These are phyloP conservation scores for Ursus arctos DNA, from an alignment of 2,113 vertebrate species.

Conservation along the genomic window DNA sequence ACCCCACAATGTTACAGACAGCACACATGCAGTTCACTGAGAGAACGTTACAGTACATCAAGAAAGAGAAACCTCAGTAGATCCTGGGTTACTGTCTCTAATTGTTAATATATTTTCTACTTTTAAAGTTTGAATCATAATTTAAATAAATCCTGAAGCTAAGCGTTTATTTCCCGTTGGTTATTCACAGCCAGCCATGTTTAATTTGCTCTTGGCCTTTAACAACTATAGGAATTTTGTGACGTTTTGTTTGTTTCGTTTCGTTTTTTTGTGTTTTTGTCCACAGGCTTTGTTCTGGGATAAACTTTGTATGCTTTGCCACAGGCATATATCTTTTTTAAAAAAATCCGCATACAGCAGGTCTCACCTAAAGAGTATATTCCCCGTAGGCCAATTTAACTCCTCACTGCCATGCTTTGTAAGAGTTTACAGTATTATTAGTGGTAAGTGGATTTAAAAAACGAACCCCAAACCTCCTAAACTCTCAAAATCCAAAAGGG, in stretches of 20 bases:
- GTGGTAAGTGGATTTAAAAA: background rate
- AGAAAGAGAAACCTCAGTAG: background rate
- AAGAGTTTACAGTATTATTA: slow-evolving; percentile 12
- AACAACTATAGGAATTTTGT: background rate
- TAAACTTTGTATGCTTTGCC: background rate
- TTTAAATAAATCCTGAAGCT: background rate
- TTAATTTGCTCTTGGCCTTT: slow-evolving; percentile 33
- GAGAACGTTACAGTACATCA: background rate
- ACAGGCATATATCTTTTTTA: background rate
- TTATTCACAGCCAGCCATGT: background rate
- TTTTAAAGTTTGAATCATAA: slow-evolving; percentile 32
- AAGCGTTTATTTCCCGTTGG: slow-evolving; percentile 21
- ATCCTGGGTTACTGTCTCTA: background rate
- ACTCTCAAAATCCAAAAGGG: slow-evolving; percentile 20
- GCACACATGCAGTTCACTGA: background rate
- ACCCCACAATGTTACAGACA: background rate
- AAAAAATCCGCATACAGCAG: background rate
- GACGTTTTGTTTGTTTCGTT: background rate
- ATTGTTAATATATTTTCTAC: background rate
- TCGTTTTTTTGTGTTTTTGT: background rate
- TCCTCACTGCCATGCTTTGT: background rate
- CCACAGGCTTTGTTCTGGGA: background rate
- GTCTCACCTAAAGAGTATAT: background rate
- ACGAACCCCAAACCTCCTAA: background rate
- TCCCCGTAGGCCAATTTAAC: background rate